Conservation (phyloP, 2,113 vertebrate species). For the Eurystomus gularis region DNA sequence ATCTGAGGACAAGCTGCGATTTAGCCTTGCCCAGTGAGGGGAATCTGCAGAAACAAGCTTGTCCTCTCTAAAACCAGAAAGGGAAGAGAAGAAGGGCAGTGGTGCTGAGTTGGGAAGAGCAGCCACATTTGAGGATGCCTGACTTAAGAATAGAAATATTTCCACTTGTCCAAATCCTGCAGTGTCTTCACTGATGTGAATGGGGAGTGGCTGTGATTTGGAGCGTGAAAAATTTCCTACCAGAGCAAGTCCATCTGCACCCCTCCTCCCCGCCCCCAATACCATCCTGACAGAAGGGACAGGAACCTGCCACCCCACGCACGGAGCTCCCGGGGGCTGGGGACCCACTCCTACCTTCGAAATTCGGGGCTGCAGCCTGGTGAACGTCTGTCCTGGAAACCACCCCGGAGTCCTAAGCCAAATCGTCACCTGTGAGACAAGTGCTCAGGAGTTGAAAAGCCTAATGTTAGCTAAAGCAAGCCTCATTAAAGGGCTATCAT, state of each 20-base stretch:
- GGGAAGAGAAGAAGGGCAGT: neutral
- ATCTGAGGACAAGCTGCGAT: neutral
- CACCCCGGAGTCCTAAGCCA: neutral
- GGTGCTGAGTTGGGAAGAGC: neutral
- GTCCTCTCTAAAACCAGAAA: neutral
- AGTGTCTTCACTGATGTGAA: fast-evolving
- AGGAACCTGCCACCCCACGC: neutral
- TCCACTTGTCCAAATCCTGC: neutral
- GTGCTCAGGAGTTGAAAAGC: neutral
- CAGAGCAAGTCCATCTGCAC: fast-evolving
- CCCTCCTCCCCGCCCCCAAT: fast-evolving
- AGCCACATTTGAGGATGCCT: neutral
- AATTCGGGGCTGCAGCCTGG: neutral
- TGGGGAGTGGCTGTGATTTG: neutral
- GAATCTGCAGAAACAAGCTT: neutral
- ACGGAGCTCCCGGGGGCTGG: neutral
- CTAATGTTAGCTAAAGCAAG: neutral
- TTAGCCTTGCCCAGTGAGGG: neutral
- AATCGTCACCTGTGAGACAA: neutral
- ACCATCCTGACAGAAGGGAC: fast-evolving
- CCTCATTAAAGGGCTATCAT: neutral
- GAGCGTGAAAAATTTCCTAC: neutral
- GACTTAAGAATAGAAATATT: neutral
- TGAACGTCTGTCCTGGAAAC: neutral
- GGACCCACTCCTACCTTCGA: neutral